Base-by-base conservation (phyloP, 2,888 invertebrate species). In the Xanthorhoe spadicearia region DNA sequence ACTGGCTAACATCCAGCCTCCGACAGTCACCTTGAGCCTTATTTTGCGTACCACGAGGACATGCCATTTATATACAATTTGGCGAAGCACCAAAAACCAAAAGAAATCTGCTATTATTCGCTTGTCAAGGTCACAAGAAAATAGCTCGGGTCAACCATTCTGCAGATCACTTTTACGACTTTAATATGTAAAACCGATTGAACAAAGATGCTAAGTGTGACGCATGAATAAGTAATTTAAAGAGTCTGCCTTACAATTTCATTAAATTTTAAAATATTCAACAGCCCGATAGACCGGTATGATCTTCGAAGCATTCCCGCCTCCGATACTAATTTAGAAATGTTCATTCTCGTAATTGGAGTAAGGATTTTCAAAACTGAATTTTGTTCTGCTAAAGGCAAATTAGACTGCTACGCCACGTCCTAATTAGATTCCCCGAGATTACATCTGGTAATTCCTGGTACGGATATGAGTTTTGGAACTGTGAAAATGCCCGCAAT, bases 1-100 rank as follows among this genome's bases (percentile, higher is more conserved):
- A 66, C 76, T 83, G 83, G 80, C 83, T 74, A 23, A 56, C 61
- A 71, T 81, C 83, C 84, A 80, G 80, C 53, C 73, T 74, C 72
- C 69, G 69, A 69, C 68, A 70, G 78, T 76, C 70, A 74, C 71
- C 68, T 70, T 73, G 65, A 70, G 51, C 70, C 74, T 72, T 68
- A 69, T 72, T 74, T 73, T 70, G 72, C 71, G 68, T 70, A 70
- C 68, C 63, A 61, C 68, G 72, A 73, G 74, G 71, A 72, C 63
- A 59, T 68, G 62, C 60, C 68, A 68, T 62, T 69, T 62, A 74
- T 77, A 63, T 63, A 50, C 59, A 58, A 63, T 65, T 79, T 84
- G 82, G 83, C 80, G 62, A 32, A 59, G 63, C 64, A 79, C 77
- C 82, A 83, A 80, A 75, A 46, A 28, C 17, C 61, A 64, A 77